Percentiles rank a stretch among this genome's conserved stretches.
phyloP scores from a whole-genome alignment of 2,888 invertebrate genomes.

The Corythucha ciliata region DNA sequence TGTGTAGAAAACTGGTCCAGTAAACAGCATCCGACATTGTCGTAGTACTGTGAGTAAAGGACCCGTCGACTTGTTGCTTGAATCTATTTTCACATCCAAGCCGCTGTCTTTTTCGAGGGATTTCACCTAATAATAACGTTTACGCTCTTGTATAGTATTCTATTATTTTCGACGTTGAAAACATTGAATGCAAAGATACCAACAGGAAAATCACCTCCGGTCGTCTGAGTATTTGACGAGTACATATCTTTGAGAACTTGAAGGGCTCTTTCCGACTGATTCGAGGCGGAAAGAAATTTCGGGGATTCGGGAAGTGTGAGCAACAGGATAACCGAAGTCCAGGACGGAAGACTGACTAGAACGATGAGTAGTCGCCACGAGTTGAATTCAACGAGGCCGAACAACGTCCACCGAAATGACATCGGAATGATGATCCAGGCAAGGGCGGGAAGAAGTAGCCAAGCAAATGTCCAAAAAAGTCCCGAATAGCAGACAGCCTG shows the following conservation, averaged over 20 bases:
- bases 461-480: constrained; percentile 54
- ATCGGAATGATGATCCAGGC: constrained; percentile 19
- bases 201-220: constrained; percentile 48
- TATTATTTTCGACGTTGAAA: background rate
- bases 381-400: constrained; percentile 46
- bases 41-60: constrained; percentile 21
- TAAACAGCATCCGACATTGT: constrained; percentile 51
- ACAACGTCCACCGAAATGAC: constrained; percentile 37
- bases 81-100: constrained; percentile 13
- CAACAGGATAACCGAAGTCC: constrained; percentile 51
- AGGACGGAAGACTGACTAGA: constrained; percentile 54
- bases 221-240: constrained; percentile 46
- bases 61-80: constrained; percentile 23
- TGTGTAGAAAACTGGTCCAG: constrained; percentile 47
- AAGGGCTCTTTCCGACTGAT: constrained; percentile 51
- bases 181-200: constrained; percentile 23
- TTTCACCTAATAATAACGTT: background rate
- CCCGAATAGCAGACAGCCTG: constrained; percentile 54
- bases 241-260: constrained; percentile 52
- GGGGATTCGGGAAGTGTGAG: constrained; percentile 66
- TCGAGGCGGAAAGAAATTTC: constrained; percentile 59
- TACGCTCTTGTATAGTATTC: background rate
- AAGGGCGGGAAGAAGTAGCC: constrained; percentile 51
- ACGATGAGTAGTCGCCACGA: constrained; percentile 69
- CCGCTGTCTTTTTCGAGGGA: background rate